Conservation (phyloP, 2,797 vertebrate species). For the Malurus splendens region DNA sequence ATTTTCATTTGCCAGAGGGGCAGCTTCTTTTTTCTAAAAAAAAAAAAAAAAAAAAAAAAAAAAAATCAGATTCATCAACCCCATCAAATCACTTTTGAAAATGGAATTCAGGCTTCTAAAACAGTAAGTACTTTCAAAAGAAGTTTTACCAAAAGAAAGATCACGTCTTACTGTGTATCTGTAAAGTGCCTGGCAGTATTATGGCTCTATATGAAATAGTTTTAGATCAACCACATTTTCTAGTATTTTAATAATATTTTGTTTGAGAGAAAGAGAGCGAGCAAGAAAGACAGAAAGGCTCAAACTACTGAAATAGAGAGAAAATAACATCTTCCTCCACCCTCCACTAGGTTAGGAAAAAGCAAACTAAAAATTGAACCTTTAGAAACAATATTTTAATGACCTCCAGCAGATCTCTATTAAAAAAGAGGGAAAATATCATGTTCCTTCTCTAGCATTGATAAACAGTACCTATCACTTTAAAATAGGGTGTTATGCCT, state of each 20-base stretch:
- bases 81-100: neutral
- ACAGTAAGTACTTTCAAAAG: neutral
- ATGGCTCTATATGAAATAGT: constrained; percentile 41
- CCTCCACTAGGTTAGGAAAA: constrained; percentile 1
- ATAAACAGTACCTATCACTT: constrained; percentile 54
- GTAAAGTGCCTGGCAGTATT: constrained; percentile 53
- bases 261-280: neutral
- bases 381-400: constrained; percentile 41
- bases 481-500: constrained; percentile 46
- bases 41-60: neutral
- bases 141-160: neutral
- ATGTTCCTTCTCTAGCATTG: constrained; percentile 13
- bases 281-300: neutral
- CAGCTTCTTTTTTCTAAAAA: neutral
- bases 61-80: neutral
- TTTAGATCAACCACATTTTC: constrained; percentile 21
- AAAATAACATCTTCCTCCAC: neutral
- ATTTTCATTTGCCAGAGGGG: neutral
- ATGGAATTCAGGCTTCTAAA: constrained; percentile 10
- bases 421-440: constrained; percentile 20
- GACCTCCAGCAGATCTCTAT: constrained; percentile 44
- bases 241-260: constrained; percentile 30
- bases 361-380: neutral
- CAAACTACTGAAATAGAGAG: constrained; percentile 3
- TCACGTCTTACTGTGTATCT: neutral